Percentiles rank a stretch among this genome's conserved stretches.
Conservation (phyloP, 2,113 vertebrate species). For the Paratilapia polleni region DNA sequence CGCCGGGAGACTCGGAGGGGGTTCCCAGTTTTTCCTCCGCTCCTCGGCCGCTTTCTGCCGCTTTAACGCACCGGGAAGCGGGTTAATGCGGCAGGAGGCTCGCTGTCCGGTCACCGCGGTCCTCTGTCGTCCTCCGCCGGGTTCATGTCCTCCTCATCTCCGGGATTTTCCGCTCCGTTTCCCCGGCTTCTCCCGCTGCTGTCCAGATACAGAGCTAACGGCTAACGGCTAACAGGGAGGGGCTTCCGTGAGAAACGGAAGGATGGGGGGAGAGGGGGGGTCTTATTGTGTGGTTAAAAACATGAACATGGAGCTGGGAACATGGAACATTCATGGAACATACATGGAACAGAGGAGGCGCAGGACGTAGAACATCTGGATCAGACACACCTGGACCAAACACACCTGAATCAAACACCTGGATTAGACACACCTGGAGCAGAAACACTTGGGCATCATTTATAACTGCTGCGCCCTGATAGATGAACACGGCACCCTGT, state of each 20-base stretch:
- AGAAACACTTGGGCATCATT: too few species aligned
- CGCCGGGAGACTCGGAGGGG: slow-evolving; percentile 20
- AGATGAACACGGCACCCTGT: too few species aligned
- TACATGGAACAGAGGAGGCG: neutral
- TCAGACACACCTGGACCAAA: neutral
- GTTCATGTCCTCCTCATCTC: slow-evolving; percentile 30
- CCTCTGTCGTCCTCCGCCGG: slow-evolving; percentile 20
- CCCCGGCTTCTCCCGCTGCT: slow-evolving; percentile 11
- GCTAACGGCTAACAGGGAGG: slow-evolving; percentile 69
- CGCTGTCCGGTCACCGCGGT: slow-evolving; percentile 59
- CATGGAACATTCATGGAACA: too few species aligned
- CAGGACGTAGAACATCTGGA: neutral
- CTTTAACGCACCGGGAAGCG: slow-evolving; percentile 25
- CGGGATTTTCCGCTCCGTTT: slow-evolving; percentile 17
- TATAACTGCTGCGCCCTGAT: too few species aligned
- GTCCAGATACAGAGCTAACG: slow-evolving; percentile 47
- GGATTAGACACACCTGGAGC: neutral
- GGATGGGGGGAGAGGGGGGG: neutral
- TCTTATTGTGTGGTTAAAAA: neutral
- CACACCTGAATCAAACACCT: too few species aligned
- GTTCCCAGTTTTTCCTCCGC: slow-evolving; percentile 23
- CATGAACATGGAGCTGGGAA: neutral
- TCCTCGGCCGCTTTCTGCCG: neutral
- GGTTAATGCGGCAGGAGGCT: neutral
- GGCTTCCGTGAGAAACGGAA: slow-evolving; percentile 72